These are phyloP conservation scores for Macrosiphum euphorbiae DNA, from an alignment of 2,888 invertebrate genomes.

Conservation along the genomic window DNA sequence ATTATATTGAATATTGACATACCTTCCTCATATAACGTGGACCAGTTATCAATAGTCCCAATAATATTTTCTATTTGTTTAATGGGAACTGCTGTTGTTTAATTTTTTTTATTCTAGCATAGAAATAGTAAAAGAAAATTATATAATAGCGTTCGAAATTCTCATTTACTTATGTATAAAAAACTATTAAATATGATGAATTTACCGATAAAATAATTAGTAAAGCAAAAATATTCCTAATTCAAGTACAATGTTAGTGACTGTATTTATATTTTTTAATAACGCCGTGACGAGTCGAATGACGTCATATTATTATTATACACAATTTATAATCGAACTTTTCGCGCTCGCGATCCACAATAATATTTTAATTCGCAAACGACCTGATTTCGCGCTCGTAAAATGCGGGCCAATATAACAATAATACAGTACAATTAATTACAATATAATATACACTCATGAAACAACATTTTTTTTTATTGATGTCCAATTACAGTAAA, in stretches of 20 bases:
- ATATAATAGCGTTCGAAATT: neutral
- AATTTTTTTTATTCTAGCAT: neutral
- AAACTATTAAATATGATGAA: neutral
- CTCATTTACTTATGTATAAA: neutral
- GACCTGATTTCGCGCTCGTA: slow-evolving; percentile 47
- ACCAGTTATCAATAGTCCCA: neutral
- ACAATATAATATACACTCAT: slow-evolving; percentile 38
- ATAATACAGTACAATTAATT: slow-evolving; percentile 18
- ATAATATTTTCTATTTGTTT: neutral
- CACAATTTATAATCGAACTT: slow-evolving; percentile 15
- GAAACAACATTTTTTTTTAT: slow-evolving; percentile 43
- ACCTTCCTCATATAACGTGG: neutral
- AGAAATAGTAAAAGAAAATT: neutral
- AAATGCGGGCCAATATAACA: slow-evolving; percentile 56
- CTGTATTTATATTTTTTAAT: neutral
- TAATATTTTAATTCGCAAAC: slow-evolving; percentile 45
- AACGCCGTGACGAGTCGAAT: neutral
- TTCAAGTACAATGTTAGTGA: neutral
- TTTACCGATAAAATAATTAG: neutral
- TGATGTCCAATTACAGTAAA: slow-evolving; percentile 45
- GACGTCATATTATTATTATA: neutral
- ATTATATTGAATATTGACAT: neutral
- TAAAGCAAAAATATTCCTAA: neutral
- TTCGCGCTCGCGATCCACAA: neutral
- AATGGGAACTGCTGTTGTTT: neutral